A percentile compares a stretch with the other conserved stretches of the same genome.
Evolutionary conservation across 2,113 vertebrate species (phyloP).

Genomic region (Arothron firmamentum): DNA sequence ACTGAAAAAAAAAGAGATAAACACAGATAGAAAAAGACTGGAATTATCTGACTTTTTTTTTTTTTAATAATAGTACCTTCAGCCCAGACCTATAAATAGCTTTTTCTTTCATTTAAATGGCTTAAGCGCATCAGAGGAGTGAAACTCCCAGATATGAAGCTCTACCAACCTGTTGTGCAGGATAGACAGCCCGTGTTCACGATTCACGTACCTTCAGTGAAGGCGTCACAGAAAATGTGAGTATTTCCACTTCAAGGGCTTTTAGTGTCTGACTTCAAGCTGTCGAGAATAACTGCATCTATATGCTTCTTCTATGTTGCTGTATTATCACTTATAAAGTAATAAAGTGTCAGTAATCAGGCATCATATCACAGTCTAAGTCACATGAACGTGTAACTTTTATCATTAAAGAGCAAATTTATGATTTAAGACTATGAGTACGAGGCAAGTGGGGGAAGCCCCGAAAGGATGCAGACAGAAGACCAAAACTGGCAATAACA

Average conservation of each 20-base stretch:
- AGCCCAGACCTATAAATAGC: constrained; percentile 12
- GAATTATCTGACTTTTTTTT: constrained; percentile 10
- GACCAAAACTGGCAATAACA: constrained; percentile 1
- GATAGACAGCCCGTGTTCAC: too few species aligned
- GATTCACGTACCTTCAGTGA: too few species aligned
- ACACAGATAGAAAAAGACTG: not conserved
- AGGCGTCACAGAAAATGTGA: too few species aligned
- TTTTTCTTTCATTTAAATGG: constrained; percentile 27
- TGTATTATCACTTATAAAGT: constrained; percentile 1
- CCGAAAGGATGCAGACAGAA: constrained; percentile 1
- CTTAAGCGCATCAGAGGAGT: constrained; percentile 11
- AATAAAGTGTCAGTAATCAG: not conserved
- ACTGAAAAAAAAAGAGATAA: not conserved
- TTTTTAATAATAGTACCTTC: constrained; percentile 16
- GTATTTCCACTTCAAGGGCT: too few species aligned
- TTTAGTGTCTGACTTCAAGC: not conserved
- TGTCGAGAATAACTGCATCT: constrained; percentile 11
- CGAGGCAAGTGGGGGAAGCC: constrained; percentile 7
- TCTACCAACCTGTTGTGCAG: not conserved
- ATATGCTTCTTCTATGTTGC: not conserved
- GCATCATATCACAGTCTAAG: not conserved
- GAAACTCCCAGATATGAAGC: too few species aligned
- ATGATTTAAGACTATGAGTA: not conserved
- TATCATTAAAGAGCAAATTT: constrained; percentile 16
- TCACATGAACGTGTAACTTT: constrained; percentile 7